Conservation (phyloP, 2,888 invertebrate species). For the Drosophila rubida region DNA sequence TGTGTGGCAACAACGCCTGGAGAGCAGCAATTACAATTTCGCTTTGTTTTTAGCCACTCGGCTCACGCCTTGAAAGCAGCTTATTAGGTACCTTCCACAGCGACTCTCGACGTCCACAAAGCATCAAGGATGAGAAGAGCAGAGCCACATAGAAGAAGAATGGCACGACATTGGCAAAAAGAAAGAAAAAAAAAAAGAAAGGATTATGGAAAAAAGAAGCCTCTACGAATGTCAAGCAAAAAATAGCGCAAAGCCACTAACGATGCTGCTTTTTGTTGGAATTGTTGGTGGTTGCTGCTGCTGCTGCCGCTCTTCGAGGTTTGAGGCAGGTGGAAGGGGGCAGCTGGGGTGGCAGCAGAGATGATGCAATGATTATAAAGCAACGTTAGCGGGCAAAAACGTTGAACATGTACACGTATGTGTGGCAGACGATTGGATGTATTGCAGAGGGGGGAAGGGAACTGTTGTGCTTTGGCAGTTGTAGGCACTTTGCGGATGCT, state of each 20-base stretch:
- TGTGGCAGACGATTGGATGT: background rate
- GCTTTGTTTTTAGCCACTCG: conserved; percentile 41
- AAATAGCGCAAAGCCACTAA: conserved; percentile 68
- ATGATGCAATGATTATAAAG: conserved; percentile 73
- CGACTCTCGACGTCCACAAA: conserved; percentile 37
- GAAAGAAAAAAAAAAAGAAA: background rate
- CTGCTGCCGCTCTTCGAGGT: background rate
- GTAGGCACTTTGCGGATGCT: conserved; percentile 79
- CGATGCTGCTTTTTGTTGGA: conserved; percentile 65
- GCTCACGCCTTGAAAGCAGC: conserved; percentile 49
- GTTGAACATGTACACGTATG: conserved; percentile 21
- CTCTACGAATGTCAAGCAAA: conserved; percentile 40
- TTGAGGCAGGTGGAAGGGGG: background rate
- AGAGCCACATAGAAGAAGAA: conserved; percentile 3
- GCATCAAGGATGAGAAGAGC: conserved; percentile 10
- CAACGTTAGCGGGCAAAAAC: conserved; percentile 58
- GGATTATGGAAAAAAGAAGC: conserved; percentile 15
- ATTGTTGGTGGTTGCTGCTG: conserved; percentile 54
- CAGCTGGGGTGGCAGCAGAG: conserved; percentile 10
- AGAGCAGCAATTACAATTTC: conserved; percentile 42
- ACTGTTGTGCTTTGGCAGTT: conserved; percentile 61
- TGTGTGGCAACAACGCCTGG: conserved; percentile 29
- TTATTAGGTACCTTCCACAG: conserved; percentile 51
- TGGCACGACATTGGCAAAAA: background rate
- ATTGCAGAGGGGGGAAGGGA: conserved; percentile 1